Percentiles rank a stretch among this genome's conserved stretches.
Evolutionary conservation across 1,140 invertebrate genomes (phyloP).

Genomic region (Cydia fagiglandana): DNA sequence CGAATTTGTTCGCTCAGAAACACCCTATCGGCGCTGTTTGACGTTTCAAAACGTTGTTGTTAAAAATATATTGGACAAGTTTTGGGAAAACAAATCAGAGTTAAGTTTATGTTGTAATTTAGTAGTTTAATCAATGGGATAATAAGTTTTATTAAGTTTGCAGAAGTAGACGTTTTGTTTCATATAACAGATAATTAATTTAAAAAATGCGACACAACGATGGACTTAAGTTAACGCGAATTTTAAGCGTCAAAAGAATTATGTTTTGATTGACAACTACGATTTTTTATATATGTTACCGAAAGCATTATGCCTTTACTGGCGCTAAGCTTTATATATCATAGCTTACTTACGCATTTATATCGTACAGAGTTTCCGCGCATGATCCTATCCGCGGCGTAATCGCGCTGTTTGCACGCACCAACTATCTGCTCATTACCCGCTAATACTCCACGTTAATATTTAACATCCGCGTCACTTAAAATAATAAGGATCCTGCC

Average conservation of each 20-base stretch:
- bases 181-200: too few relatives aligned
- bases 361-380: not conserved
- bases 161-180: not conserved
- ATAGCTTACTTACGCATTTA: too few relatives aligned
- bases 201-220: too few relatives aligned
- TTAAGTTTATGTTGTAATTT: not conserved
- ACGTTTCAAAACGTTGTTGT: constrained; percentile 50
- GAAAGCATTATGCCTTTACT: too few relatives aligned
- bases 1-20: constrained; percentile 65
- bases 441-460: constrained; percentile 38
- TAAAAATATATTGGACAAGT: constrained; percentile 33
- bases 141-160: not conserved
- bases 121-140: constrained; percentile 3
- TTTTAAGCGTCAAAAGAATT: too few relatives aligned
- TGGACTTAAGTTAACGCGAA: too few relatives aligned
- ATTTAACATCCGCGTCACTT: constrained; percentile 49
- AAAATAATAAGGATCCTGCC: constrained; percentile 65
- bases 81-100: constrained; percentile 21
- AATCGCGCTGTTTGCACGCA: constrained; percentile 34
- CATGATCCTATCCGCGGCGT: constrained; percentile 16
- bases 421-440: constrained; percentile 16
- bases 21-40: constrained; percentile 61
- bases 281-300: too few relatives aligned
- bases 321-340: not conserved
- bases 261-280: too few relatives aligned